A percentile compares a stretch with the other conserved stretches of the same genome.
phyloP scores from a whole-genome alignment of 2,888 invertebrate species.

The Griposia aprilina region DNA sequence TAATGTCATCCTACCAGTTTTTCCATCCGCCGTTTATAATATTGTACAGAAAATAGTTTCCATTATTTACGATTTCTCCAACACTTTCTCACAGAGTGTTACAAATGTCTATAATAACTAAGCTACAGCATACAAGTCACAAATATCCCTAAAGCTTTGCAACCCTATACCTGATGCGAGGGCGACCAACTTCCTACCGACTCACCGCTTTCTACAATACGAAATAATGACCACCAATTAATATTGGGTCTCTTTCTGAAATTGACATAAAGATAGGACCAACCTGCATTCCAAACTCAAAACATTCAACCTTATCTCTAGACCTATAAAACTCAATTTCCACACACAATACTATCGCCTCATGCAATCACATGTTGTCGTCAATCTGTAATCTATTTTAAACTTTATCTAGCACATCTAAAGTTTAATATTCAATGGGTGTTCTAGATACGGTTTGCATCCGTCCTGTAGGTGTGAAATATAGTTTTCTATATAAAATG shows the following conservation, averaged over 20 bases:
- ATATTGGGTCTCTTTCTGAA: slow-evolving; percentile 73
- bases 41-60: slow-evolving; percentile 54
- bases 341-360: slow-evolving; percentile 24
- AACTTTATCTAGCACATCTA: slow-evolving; percentile 44
- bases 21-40: slow-evolving; percentile 37
- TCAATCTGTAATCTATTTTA: slow-evolving; percentile 47
- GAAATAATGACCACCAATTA: slow-evolving; percentile 86
- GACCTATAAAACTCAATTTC: slow-evolving; percentile 41
- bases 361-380: slow-evolving; percentile 55
- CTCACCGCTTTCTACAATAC: slow-evolving; percentile 83
- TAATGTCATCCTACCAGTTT: slow-evolving; percentile 14
- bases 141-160: slow-evolving; percentile 66
- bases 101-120: slow-evolving; percentile 58
- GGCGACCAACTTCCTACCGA: slow-evolving; percentile 78
- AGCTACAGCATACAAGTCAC: slow-evolving; percentile 51
- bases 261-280: slow-evolving; percentile 61
- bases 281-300: slow-evolving; percentile 31
- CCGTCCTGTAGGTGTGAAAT: slow-evolving; percentile 66
- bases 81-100: slow-evolving; percentile 58
- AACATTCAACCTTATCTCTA: slow-evolving; percentile 50
- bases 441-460: slow-evolving; percentile 55
- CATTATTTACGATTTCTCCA: slow-evolving; percentile 57
- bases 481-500: slow-evolving; percentile 59
- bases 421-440: slow-evolving; percentile 56
- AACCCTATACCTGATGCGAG: slow-evolving; percentile 75